Evolutionary conservation across 1,140 invertebrate species (phyloP).

Genomic region (Monochamus saltuarius): DNA sequence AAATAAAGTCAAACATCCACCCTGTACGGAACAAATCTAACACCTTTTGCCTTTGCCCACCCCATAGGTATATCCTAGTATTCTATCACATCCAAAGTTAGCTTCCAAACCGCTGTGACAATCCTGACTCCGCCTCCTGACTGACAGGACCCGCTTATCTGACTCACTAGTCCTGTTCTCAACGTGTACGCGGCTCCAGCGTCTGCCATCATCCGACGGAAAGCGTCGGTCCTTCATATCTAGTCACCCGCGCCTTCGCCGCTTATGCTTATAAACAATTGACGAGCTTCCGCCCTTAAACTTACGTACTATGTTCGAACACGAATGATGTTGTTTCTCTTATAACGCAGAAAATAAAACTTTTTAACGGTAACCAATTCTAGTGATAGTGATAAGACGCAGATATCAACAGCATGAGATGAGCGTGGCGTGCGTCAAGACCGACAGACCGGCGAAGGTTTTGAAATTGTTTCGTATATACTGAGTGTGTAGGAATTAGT

Average conservation of each 20-base stretch:
- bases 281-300: no score
- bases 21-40: slow-evolving; percentile 10
- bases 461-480: slow-evolving; percentile 8
- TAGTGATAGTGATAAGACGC: neutral
- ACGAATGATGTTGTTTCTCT: no score
- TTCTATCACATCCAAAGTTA: slow-evolving; percentile 39
- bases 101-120: slow-evolving; percentile 49
- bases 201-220: slow-evolving; percentile 42
- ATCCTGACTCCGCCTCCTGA: slow-evolving; percentile 45
- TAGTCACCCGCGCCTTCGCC: slow-evolving; percentile 24
- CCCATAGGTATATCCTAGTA: slow-evolving; percentile 35
- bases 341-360: no score
- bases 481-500: slow-evolving; percentile 12
- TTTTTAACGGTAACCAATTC: neutral
- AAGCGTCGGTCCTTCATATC: slow-evolving; percentile 27
- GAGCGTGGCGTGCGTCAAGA: neutral
- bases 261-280: neutral
- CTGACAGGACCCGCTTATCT: slow-evolving; percentile 43
- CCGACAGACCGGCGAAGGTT: neutral
- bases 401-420: neutral
- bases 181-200: slow-evolving; percentile 35
- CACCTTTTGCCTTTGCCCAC: slow-evolving; percentile 28
- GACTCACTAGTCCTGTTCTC: slow-evolving; percentile 43
- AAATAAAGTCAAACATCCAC: slow-evolving; percentile 6
- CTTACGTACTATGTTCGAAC: no score